Evolutionary conservation across 1,140 invertebrate species (phyloP).

Genomic region (Zaprionus nigranus): DNA sequence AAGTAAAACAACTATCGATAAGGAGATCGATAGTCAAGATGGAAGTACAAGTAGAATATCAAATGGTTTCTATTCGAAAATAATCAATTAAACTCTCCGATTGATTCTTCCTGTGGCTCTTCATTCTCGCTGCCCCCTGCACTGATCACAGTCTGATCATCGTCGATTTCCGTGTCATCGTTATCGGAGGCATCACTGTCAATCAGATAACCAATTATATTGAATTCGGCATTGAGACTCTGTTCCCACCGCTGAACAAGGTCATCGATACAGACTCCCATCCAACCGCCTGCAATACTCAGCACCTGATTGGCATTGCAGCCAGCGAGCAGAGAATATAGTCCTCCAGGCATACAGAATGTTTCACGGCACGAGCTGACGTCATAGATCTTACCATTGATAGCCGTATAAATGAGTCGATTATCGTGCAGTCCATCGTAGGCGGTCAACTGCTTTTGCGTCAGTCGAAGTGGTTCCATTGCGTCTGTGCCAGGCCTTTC

Average conservation of each 20-base stretch:
- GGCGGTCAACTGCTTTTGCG: slow-evolving; percentile 23
- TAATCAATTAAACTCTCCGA: not conserved
- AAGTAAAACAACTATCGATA: no score
- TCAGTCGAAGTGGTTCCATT: slow-evolving; percentile 27
- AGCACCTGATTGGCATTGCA: slow-evolving; percentile 63
- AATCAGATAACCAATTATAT: slow-evolving; percentile 57
- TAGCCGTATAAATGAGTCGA: slow-evolving; percentile 57
- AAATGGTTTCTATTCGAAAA: not conserved
- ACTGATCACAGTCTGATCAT: not conserved
- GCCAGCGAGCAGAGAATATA: slow-evolving; percentile 51
- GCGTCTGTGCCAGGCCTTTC: not conserved
- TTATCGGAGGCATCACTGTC: slow-evolving; percentile 22
- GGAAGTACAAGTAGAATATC: no score
- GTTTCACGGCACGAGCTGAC: slow-evolving; percentile 43
- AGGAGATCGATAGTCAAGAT: no score
- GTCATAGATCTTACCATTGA: slow-evolving; percentile 68
- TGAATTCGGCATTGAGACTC: slow-evolving; percentile 56
- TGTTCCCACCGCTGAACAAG: slow-evolving; percentile 48
- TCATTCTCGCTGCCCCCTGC: not conserved
- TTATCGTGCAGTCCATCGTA: slow-evolving; percentile 40
- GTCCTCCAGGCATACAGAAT: slow-evolving; percentile 37
- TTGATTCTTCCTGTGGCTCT: not conserved
- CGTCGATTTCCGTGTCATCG: not conserved
- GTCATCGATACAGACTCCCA: slow-evolving; percentile 34
- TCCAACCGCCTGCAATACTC: slow-evolving; percentile 37